A percentile compares a stretch with the other conserved stretches of the same genome.
Evolutionary conservation across 2,888 invertebrate species (phyloP).

Genomic region (Lutraria lutraria): DNA sequence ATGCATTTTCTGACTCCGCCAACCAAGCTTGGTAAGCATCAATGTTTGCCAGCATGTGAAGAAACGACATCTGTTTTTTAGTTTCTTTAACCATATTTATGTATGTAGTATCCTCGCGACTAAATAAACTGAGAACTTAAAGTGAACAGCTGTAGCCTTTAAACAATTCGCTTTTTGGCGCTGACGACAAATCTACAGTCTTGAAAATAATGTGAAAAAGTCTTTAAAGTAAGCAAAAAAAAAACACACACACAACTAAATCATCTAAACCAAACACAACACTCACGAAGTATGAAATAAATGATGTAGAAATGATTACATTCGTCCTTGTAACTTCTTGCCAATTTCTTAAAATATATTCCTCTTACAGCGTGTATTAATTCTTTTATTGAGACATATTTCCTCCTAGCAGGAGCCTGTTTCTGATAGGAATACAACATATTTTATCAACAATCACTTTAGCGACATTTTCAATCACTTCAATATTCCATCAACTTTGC

Average conservation of each 20-base stretch:
- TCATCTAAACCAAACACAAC: too few species aligned
- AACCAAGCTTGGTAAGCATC: slow-evolving; percentile 49
- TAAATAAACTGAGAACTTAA: not conserved
- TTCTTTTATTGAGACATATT: not conserved
- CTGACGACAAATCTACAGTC: too few species aligned
- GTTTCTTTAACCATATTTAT: not conserved
- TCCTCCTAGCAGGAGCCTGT: not conserved
- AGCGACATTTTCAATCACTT: not conserved
- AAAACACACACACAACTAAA: too few species aligned
- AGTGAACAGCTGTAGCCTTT: not conserved
- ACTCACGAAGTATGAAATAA: too few species aligned
- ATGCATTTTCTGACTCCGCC: not conserved
- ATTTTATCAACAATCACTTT: slow-evolving; percentile 1
- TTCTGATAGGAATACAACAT: not conserved
- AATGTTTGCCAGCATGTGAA: slow-evolving; percentile 55
- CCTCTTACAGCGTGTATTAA: not conserved
- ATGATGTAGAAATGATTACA: too few species aligned
- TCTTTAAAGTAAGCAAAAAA: too few species aligned
- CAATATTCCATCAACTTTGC: not conserved
- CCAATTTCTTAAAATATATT: not conserved
- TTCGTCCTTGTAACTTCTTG: not conserved
- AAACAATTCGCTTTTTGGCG: not conserved
- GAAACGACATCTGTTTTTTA: slow-evolving; percentile 43
- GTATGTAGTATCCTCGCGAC: not conserved
- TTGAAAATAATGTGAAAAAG: too few species aligned